phyloP scores from a whole-genome alignment of 2,113 vertebrate species.

The Calidris pygmaea region DNA sequence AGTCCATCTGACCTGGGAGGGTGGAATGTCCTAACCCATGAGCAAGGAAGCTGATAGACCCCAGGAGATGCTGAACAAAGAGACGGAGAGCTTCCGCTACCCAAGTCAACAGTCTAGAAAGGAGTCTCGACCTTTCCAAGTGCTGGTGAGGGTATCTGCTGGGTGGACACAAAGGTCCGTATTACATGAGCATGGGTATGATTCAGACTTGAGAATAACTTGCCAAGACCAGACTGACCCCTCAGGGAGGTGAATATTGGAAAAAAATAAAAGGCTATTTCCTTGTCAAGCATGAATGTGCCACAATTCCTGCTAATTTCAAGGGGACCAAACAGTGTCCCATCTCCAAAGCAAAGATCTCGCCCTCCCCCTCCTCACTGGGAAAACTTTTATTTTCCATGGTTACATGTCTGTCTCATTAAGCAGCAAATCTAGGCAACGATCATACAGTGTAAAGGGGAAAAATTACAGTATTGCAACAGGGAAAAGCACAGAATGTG shows the following conservation, averaged over 20 bases:
- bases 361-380: background rate
- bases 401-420: background rate
- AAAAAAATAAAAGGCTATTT: background rate
- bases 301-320: background rate
- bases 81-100: background rate
- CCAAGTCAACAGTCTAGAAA: background rate
- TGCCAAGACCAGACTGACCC: background rate
- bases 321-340: background rate
- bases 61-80: background rate
- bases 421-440: background rate
- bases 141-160: background rate
- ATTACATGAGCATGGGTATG: background rate
- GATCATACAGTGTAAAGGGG: background rate
- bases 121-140: background rate
- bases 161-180: background rate
- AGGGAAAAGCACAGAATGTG: background rate
- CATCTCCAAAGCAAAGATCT: background rate
- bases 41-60: background rate
- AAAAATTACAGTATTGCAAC: background rate
- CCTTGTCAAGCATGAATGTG: background rate
- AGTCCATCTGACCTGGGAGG: rapidly evolving
- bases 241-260: background rate
- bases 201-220: background rate
- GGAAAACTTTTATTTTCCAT: background rate
- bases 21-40: background rate